phyloP scores from a whole-genome alignment of 2,888 invertebrate genomes.

The Epirrhoe alternata region DNA sequence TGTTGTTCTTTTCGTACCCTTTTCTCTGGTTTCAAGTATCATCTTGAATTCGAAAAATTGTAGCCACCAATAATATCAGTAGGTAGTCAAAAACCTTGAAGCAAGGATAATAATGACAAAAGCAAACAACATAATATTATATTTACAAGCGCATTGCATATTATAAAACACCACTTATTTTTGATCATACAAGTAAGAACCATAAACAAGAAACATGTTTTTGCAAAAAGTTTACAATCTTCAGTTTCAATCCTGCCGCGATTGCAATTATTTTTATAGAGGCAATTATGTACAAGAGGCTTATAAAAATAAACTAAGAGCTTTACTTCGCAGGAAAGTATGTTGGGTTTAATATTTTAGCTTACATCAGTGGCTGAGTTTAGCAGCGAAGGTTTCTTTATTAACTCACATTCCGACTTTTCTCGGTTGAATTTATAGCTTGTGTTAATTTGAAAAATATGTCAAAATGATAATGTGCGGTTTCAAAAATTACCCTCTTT shows the following conservation, averaged over 20 bases:
- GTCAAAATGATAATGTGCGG: no score
- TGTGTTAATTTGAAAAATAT: no score
- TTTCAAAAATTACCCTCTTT: no score
- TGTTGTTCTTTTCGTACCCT: no score
- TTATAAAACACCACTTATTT: not conserved
- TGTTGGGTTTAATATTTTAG: not conserved
- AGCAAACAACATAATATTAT: not conserved
- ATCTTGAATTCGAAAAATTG: no score
- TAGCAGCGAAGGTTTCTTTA: not conserved
- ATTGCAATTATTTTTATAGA: constrained; percentile 15
- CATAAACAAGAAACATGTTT: constrained; percentile 7
- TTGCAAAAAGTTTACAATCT: constrained; percentile 14
- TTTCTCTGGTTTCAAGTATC: no score
- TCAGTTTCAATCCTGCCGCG: constrained; percentile 10
- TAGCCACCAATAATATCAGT: no score
- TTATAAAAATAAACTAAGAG: constrained; percentile 8
- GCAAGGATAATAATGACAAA: no score
- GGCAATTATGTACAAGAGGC: constrained; percentile 11
- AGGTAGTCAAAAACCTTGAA: no score
- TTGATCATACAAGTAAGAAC: not conserved
- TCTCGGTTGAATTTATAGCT: no score
- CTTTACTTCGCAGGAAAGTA: constrained; percentile 9
- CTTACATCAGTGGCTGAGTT: not conserved
- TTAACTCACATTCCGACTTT: no score
- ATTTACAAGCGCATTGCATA: not conserved